phyloP scores from a whole-genome alignment of 2,113 vertebrate species.

The Prunella himalayana region DNA sequence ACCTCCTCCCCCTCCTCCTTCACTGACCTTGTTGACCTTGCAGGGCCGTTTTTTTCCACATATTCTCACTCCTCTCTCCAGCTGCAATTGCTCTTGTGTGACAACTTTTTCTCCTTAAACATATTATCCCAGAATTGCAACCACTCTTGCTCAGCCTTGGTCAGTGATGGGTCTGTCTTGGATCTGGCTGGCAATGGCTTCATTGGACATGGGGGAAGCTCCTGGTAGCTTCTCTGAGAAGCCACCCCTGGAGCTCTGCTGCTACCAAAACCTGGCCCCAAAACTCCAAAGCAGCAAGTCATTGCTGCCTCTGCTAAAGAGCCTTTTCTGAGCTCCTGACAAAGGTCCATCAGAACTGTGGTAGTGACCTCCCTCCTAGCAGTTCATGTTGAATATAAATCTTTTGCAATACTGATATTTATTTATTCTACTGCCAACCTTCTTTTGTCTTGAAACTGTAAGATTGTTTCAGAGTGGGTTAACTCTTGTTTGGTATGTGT shows the following conservation, averaged over 20 bases:
- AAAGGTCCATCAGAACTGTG: not conserved
- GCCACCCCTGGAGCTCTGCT: fast-evolving
- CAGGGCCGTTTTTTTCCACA: not conserved
- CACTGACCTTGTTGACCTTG: not conserved
- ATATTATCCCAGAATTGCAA: not conserved
- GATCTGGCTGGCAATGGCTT: not conserved
- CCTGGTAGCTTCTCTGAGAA: not conserved
- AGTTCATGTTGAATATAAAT: not conserved
- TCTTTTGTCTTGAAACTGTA: not conserved
- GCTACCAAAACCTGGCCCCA: not conserved
- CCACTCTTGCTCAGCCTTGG: not conserved
- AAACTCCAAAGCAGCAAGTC: not conserved
- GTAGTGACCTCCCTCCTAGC: not conserved
- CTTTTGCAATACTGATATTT: not conserved
- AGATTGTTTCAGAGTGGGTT: not conserved
- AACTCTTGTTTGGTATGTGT: not conserved
- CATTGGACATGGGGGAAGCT: fast-evolving
- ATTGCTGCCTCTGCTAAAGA: not conserved
- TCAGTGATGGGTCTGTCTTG: not conserved
- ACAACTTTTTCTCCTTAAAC: not conserved
- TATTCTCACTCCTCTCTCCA: not conserved
- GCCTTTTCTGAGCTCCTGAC: not conserved
- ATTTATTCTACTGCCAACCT: not conserved
- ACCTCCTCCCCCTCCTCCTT: not conserved
- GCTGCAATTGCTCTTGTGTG: not conserved